Conservation (phyloP, 2,113 vertebrate genomes). For the Forbesichthys agassizii region DNA sequence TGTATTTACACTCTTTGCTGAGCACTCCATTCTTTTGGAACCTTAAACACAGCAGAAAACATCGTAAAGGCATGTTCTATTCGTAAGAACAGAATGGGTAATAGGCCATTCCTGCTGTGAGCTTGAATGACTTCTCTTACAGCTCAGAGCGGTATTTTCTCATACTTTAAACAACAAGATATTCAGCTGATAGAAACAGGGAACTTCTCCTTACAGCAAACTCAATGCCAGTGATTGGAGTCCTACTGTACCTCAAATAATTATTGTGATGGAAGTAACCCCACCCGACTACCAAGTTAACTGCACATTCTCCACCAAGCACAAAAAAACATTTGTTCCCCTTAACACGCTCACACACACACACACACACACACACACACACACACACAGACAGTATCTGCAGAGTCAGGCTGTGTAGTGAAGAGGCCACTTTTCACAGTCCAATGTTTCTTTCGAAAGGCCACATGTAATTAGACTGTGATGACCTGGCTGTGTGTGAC, state of each 20-base stretch:
- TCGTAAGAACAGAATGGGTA: no score
- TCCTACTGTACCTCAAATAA: conserved; percentile 18
- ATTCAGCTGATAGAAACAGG: background rate
- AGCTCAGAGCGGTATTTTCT: conserved; percentile 3
- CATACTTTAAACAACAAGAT: background rate
- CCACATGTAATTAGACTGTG: conserved; percentile 30
- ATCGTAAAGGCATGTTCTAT: no score
- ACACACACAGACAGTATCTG: conserved; percentile 9
- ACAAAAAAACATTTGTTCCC: no score
- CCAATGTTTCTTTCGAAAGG: conserved; percentile 32
- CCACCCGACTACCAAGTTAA: conserved; percentile 48
- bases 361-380: conserved; percentile 4
- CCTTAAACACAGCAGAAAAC: no score
- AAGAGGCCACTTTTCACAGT: background rate
- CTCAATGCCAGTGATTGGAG: conserved; percentile 33
- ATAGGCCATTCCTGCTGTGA: no score
- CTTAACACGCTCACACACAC: no score
- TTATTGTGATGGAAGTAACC: conserved; percentile 29
- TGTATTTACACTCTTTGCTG: no score
- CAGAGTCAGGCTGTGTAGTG: conserved; percentile 6
- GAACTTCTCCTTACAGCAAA: background rate
- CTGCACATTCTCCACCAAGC: conserved; percentile 24
- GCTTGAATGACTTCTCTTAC: no score
- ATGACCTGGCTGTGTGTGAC: background rate
- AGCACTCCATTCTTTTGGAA: no score